Evolutionary conservation across 2,888 invertebrate genomes (phyloP), one percentile per base, ranked within the genome.

Genomic region (Parnassius mnemosyne): DNA sequence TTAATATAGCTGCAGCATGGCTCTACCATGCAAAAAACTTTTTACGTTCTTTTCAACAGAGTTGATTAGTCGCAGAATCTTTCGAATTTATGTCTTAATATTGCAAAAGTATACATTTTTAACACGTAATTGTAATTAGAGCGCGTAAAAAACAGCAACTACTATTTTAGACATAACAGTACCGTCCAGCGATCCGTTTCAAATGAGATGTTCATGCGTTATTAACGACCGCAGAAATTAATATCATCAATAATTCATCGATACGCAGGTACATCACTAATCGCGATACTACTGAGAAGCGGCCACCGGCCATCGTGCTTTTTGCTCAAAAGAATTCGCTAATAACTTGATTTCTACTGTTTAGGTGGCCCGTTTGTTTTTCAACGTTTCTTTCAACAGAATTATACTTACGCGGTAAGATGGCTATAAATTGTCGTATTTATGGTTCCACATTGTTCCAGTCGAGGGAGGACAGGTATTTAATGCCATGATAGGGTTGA

Each of bases 311-410:
- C 61, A 64, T 60, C 66, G 61, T 47, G 56, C 66, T 80, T 87
- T 88, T 88, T 89, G 68, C 79, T 64, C 43, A 13, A 9, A 75
- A 76, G 83, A 77, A 85, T 85, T 66, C 71, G 64, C 71, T 89
- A 88, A 89, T 88, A 88, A 87, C 87, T 89, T 88, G 89, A 88
- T 89, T 84, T 83, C 71, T 72, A 65, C 68, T 69, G 77, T 77
- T 80, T 79, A 72, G 77, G 72, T 71, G 74, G 73, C 67, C 73
- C 66, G 60, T 50, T 16, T 42, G 59, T 67, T 74, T 70, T 73
- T 66, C 34, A 55, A 55, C 13, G 60, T 63, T 58, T 59, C 59
- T 47, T 56, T 63, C 49, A 55, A 56, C 60, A 49, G 53, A 53
- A 60, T 60, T 53, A 56, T 53, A 51, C 57, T 46, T 57, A 57